These are phyloP conservation scores for Pentamera pediparva DNA, from an alignment of 53 echinoderm and acorn worm genomes.

Conservation along the genomic window DNA sequence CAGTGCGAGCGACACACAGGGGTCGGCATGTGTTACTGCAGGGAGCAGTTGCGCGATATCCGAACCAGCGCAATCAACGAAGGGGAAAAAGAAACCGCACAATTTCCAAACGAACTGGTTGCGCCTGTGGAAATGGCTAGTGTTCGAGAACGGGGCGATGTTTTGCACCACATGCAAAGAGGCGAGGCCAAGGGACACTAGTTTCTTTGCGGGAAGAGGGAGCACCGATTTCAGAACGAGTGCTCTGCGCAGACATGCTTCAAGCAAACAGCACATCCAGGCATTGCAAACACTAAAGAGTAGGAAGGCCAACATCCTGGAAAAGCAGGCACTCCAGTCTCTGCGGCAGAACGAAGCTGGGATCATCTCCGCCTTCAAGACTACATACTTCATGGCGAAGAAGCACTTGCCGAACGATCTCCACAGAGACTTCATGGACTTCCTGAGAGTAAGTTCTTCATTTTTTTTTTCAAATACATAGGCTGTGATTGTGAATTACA, in stretches of 20 bases:
- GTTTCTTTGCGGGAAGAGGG: neutral
- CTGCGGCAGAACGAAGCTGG: neutral
- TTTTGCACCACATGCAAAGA: neutral
- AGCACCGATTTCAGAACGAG: neutral
- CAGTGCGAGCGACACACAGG: too few relatives aligned
- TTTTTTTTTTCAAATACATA: neutral
- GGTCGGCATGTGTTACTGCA: too few relatives aligned
- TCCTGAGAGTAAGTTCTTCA: neutral
- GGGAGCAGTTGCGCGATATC: neutral
- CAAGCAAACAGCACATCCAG: neutral
- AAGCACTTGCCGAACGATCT: neutral
- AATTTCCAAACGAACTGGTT: neutral
- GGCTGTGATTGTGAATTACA: too few relatives aligned
- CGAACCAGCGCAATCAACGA: neutral
- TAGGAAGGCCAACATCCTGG: neutral
- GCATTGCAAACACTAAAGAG: neutral
- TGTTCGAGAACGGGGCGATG: neutral
- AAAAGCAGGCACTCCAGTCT: neutral
- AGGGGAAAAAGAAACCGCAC: neutral
- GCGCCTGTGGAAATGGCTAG: neutral
- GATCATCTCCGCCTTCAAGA: neutral
- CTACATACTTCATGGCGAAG: constrained; percentile 7
- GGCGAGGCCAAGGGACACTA: neutral
- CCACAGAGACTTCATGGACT: neutral
- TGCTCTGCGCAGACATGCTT: neutral